Evolutionary conservation across 2,113 vertebrate species (phyloP).

Genomic region (Seriola aureovittata): DNA sequence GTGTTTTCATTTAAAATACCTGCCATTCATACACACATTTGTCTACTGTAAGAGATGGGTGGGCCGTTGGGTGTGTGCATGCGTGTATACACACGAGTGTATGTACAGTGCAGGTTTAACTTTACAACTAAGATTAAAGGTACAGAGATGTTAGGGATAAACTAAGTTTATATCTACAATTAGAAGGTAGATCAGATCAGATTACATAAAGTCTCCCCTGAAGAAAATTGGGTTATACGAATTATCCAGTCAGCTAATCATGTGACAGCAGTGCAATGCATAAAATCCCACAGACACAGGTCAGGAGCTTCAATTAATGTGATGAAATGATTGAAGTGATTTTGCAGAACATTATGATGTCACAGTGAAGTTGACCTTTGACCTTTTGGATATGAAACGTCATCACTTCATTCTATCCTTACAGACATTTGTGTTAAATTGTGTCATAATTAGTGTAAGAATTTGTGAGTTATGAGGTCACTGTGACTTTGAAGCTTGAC

Average conservation of each 20-base stretch:
- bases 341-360: too few relatives aligned
- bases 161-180: neutral
- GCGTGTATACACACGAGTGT: slow-evolving; percentile 6
- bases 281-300: neutral
- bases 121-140: slow-evolving; percentile 4
- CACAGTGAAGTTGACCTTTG: too few relatives aligned
- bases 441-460: too few relatives aligned
- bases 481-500: too few relatives aligned
- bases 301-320: neutral
- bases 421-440: too few relatives aligned
- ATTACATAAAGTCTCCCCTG: neutral
- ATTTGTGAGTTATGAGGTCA: too few relatives aligned
- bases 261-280: neutral
- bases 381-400: too few relatives aligned
- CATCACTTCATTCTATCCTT: too few relatives aligned
- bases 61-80: slow-evolving; percentile 12
- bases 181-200: neutral
- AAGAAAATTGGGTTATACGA: neutral
- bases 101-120: slow-evolving; percentile 21
- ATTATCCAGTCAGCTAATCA: too few relatives aligned
- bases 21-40: slow-evolving; percentile 66
- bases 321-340: too few relatives aligned
- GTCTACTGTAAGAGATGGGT: slow-evolving; percentile 73
- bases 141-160: slow-evolving; percentile 2
- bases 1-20: slow-evolving; percentile 72